Conservation (phyloP, 2,888 invertebrate species). For the Acanthosepion lycidas region DNA sequence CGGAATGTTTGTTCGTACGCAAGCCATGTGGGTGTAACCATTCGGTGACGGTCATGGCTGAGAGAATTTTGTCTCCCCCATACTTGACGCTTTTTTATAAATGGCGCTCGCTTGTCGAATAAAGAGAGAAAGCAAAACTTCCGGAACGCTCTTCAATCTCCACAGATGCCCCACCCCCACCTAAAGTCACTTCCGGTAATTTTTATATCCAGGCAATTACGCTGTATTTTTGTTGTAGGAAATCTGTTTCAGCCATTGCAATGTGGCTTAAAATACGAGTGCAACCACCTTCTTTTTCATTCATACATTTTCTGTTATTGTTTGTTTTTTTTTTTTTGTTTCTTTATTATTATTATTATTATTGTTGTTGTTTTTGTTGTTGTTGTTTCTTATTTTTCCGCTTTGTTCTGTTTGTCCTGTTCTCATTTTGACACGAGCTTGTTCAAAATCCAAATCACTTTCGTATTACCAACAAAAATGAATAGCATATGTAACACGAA, state of each 20-base stretch:
- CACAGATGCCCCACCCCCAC: not conserved
- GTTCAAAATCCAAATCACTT: no score
- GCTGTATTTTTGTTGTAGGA: not conserved
- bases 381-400: no score
- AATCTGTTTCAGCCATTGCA: not conserved
- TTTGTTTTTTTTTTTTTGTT: no score
- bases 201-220: not conserved
- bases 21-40: not conserved
- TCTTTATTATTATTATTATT: no score
- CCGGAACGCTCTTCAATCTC: not conserved
- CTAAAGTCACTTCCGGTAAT: not conserved
- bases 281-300: not conserved
- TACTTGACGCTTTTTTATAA: not conserved
- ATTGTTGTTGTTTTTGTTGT: fast-evolving
- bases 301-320: not conserved
- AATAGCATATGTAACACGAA: no score
- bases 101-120: not conserved
- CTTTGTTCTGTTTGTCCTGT: no score
- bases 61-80: not conserved
- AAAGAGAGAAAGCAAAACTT: slow-evolving; percentile 2
- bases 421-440: no score
- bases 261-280: not conserved
- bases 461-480: no score
- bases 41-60: slow-evolving; percentile 33
- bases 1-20: not conserved